Conservation (phyloP, 2,113 vertebrate species). For the Platycercus adscitus region DNA sequence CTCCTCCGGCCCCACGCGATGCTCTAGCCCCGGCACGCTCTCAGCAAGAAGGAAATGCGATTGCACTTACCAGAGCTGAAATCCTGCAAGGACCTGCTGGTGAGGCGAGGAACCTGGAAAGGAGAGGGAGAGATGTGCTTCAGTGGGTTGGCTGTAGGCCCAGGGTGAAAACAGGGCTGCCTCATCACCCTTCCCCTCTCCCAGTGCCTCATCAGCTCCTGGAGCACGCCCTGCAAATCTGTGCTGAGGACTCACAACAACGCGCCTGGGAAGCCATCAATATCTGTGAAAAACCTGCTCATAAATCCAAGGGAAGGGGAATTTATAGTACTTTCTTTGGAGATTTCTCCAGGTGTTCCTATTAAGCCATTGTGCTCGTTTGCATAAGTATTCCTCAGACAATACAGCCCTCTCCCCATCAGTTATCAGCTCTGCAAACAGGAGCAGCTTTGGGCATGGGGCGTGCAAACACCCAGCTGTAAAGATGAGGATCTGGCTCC, state of each 20-base stretch:
- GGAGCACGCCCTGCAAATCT: neutral
- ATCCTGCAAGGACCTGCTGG: neutral
- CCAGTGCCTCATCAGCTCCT: neutral
- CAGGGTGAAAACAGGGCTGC: neutral
- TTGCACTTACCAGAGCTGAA: conserved; percentile 56
- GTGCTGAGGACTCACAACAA: conserved; percentile 13
- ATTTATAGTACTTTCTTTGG: conserved; percentile 46
- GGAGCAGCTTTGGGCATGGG: neutral
- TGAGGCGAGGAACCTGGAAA: conserved; percentile 11
- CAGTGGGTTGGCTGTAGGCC: neutral
- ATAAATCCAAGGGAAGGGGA: conserved; percentile 40
- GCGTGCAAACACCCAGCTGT: neutral
- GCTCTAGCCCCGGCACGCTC: fast-evolving
- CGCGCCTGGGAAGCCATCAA: conserved; percentile 42
- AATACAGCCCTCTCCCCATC: conserved; percentile 2
- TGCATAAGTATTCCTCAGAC: conserved; percentile 63
- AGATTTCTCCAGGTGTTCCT: conserved; percentile 51
- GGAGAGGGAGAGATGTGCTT: neutral
- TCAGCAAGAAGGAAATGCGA: neutral
- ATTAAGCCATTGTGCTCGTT: conserved; percentile 50
- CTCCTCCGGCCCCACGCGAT: fast-evolving
- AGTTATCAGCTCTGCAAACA: conserved; percentile 9
- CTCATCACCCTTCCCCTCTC: neutral
- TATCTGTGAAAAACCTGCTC: conserved; percentile 33
- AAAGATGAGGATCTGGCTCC: conserved; percentile 25